Base-by-base conservation (phyloP, 2,113 vertebrate species). In the Charina bottae region DNA sequence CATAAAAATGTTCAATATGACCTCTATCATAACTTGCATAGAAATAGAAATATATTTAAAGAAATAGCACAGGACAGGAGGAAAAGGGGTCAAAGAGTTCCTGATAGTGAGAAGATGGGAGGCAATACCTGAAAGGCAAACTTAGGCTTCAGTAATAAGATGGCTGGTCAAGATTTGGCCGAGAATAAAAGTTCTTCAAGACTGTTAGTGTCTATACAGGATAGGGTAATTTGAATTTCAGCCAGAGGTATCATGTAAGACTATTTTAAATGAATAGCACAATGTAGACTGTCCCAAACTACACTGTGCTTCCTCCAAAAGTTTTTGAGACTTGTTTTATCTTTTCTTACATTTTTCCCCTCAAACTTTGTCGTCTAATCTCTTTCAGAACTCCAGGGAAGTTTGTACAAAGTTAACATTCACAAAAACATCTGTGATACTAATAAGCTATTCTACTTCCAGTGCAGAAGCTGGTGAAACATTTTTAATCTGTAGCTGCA, bases 211-310 rank as follows among this genome's bases (percentile, higher is more conserved):
- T 96, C 96, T 97, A 97, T 94, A 98, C 96, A 97, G 97, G 97
- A 96, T 96, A 96, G 96, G 97, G 98, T 96, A 96, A 98, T 97
- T 96, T 97, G 95, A 97, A 98, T 99, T 99, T 99, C 98, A 95
- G 97, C 98, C 98, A 99, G 97, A 99, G 98, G 99, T 99, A 99
- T 99, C 98, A 98, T 89, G 60, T 89, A 91, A 92, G 96, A 78
- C 60, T 88, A 92, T 42, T 83, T 42, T 68, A 95, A 96, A 93
- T 90, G 90, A 96, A 53, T 94, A 95, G 49, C 85, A 97, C 97
- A 97, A 97, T 97, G 96, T 96, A 97, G 96, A 96, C 96, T 97
- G 97, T 98, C 97, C 97, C 98, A 96, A 97, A 93, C 97, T 95
- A 97, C 97, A 98, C 96, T 98, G 97, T 88, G 93, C 87, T 90